A percentile compares a stretch with the other conserved stretches of the same genome.
Conservation (phyloP, 1,140 invertebrate species). For the Diuraphis noxia region DNA sequence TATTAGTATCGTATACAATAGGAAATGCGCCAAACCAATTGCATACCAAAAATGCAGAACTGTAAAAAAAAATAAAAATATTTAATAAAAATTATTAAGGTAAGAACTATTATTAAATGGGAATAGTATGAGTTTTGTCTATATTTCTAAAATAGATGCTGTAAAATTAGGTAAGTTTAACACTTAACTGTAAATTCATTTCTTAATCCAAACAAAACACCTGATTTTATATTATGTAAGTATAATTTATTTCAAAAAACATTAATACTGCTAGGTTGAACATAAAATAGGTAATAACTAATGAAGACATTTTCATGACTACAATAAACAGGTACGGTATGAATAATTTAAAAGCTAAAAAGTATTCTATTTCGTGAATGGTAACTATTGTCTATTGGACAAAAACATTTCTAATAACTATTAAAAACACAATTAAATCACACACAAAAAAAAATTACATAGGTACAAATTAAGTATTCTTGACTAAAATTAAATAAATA, state of each 20-base stretch:
- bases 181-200: constrained; percentile 22
- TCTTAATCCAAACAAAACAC: not conserved
- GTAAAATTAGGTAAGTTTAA: not conserved
- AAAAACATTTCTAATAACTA: not conserved
- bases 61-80: not conserved
- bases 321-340: constrained; percentile 8
- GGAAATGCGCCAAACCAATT: constrained; percentile 36
- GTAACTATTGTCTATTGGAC: constrained; percentile 30
- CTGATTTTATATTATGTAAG: not conserved
- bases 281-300: not conserved
- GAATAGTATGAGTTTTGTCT: not conserved
- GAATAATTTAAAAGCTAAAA: constrained; percentile 44
- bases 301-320: constrained; percentile 7
- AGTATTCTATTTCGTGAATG: constrained; percentile 15
- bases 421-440: not conserved
- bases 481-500: not conserved
- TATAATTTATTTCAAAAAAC: not conserved
- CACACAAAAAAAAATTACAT: not conserved
- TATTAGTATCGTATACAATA: not conserved
- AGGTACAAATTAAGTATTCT: not conserved
- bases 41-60: not conserved
- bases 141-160: not conserved
- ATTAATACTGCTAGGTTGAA: not conserved
- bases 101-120: not conserved
- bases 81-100: not conserved